phyloP scores from a whole-genome alignment of 2,888 invertebrate genomes.

The Cephus pulcher region DNA sequence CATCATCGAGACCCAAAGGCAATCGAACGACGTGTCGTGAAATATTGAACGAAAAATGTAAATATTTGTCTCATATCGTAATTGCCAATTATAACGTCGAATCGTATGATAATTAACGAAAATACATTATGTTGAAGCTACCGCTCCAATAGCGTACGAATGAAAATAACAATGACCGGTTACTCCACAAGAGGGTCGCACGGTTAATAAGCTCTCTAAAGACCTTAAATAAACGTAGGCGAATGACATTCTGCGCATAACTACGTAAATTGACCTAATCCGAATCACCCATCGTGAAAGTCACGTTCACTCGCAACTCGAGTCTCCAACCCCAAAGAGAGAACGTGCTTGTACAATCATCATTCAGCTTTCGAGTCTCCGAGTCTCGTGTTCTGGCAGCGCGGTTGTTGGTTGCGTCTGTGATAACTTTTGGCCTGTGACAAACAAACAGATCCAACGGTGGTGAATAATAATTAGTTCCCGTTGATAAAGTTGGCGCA shows the following conservation, averaged over 20 bases:
- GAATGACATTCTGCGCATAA: conserved; percentile 14
- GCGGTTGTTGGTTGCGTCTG: background rate
- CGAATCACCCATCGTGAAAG: conserved; percentile 9
- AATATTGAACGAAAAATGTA: too few species aligned
- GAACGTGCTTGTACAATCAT: background rate
- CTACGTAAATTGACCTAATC: conserved; percentile 16
- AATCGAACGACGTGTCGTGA: too few species aligned
- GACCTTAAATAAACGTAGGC: conserved; percentile 13
- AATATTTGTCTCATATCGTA: too few species aligned
- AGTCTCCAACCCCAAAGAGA: background rate
- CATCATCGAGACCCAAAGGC: too few species aligned
- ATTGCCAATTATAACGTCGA: too few species aligned
- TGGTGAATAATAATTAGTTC: background rate
- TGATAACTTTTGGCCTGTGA: background rate
- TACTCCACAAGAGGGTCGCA: conserved; percentile 5
- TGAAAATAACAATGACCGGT: background rate
- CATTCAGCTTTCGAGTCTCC: background rate
- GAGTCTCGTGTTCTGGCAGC: background rate
- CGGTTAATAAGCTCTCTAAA: conserved; percentile 13
- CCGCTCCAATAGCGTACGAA: background rate
- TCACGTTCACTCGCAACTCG: background rate
- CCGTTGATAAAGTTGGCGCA: background rate
- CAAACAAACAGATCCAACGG: background rate
- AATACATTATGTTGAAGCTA: background rate
- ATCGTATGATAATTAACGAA: too few species aligned